These are phyloP conservation scores for Okapia johnstoni DNA, from an alignment of 2,113 vertebrate genomes.

Conservation along the genomic window DNA sequence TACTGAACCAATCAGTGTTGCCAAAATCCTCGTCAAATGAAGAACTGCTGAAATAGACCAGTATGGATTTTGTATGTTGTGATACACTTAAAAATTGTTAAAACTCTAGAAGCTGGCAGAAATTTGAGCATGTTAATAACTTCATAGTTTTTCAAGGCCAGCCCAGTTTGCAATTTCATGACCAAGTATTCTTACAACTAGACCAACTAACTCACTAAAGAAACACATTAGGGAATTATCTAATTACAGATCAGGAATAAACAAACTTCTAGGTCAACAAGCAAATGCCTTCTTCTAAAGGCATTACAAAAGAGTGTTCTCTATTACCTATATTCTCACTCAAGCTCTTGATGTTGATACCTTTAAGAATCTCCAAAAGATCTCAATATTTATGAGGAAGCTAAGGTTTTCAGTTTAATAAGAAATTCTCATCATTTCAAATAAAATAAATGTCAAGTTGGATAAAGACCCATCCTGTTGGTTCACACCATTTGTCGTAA, in stretches of 20 bases:
- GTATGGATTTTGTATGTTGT: neutral
- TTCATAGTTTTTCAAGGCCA: neutral
- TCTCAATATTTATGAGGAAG: conserved; percentile 12
- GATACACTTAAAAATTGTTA: neutral
- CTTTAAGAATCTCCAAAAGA: conserved; percentile 5
- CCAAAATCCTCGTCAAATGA: neutral
- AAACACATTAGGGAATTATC: neutral
- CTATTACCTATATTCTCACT: neutral
- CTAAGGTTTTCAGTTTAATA: neutral
- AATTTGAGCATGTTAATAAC: neutral
- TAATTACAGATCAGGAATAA: conserved; percentile 15
- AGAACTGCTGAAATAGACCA: neutral
- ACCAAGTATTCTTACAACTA: neutral
- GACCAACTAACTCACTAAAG: neutral
- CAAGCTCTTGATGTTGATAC: neutral
- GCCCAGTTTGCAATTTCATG: neutral
- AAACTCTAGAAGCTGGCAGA: neutral
- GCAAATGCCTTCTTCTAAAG: neutral
- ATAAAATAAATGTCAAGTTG: conserved; percentile 64
- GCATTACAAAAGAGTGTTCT: neutral
- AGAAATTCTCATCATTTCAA: conserved; percentile 35
- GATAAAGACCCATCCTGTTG: conserved; percentile 53
- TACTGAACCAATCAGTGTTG: neutral
- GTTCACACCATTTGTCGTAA: conserved; percentile 64
- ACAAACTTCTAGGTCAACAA: neutral